Base-by-base conservation (phyloP, 2,888 invertebrate genomes). In the Hydropsyche betteni region DNA sequence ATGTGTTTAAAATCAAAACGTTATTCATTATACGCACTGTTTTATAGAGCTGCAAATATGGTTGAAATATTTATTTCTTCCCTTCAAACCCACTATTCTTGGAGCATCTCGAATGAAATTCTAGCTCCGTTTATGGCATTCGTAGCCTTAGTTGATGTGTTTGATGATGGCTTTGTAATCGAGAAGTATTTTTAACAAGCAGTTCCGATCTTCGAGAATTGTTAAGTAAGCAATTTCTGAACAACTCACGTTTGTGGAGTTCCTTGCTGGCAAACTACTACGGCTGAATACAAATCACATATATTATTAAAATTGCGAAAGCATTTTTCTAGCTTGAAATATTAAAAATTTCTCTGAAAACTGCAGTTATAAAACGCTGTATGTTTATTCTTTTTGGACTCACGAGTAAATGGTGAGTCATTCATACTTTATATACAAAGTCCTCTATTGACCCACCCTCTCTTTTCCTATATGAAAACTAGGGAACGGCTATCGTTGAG, bases 351-450 rank as follows among this genome's bases (percentile, higher is more conserved):
- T 24, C 24, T 24, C 24, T 24, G 24, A 24, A 24, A 24, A 24
- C 24, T 2, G 1, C 51, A 12, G 8, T 51, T 51, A 51, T 51
- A 51, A 51, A 12, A 51, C 24, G 24, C 24, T 24, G 2, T 24
- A 1, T 2, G 24, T 10, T 10, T 44, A 44, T 44, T 10, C 44
- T 4, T 44, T 8, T 44, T 1, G 44, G 10, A 44, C 10, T n/a
- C 4, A n/a, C 34, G 64, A 64, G 6, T 36, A 64, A 36, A 64
- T 36, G 12, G 36, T 64, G 64, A 64, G 64, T 64, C 64, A 64
- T 64, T 33, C 12, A 8, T 44, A 24, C 12, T 36, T 10, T n/a
- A 64, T 64, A 33, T 36, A 36, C 36, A 7, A n/a, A 36, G 12
- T n/a, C 36, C 14, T 64, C 12, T 36, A 64, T 64, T 64, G 34